A percentile compares a stretch with the other conserved stretches of the same genome.
phyloP scores from a whole-genome alignment of 2,888 invertebrate genomes.

The Drosophila acutilabella region DNA sequence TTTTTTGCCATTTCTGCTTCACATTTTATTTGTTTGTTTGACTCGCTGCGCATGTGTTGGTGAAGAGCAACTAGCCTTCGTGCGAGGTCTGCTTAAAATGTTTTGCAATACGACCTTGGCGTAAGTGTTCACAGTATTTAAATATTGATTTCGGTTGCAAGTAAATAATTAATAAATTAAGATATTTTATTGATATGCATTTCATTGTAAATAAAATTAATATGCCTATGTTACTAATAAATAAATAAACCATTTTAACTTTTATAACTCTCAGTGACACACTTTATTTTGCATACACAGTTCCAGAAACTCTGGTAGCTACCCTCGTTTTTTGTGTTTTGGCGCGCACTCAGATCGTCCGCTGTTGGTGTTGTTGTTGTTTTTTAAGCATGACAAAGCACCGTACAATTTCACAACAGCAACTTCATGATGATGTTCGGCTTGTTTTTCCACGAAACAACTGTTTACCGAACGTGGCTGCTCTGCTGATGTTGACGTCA shows the following conservation, averaged over 20 bases:
- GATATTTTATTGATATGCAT: too few species aligned
- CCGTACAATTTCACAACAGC: conserved; percentile 82
- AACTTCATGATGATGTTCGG: conserved; percentile 79
- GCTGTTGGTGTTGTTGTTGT: conserved; percentile 52
- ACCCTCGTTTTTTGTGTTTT: conserved; percentile 71
- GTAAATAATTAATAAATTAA: too few species aligned
- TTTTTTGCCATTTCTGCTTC: conserved; percentile 83
- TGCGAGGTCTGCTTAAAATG: conserved; percentile 44
- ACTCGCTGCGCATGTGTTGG: conserved; percentile 75
- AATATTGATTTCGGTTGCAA: too few species aligned
- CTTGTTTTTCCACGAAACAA: conserved; percentile 80
- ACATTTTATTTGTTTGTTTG: conserved; percentile 84
- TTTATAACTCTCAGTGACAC: neutral
- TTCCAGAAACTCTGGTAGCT: conserved; percentile 1
- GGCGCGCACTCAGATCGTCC: conserved; percentile 64
- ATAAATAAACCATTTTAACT: too few species aligned
- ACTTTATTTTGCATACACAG: neutral
- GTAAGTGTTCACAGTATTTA: too few species aligned
- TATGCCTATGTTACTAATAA: too few species aligned
- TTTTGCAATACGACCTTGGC: conserved; percentile 2
- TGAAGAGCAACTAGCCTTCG: conserved; percentile 62
- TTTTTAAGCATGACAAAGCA: conserved; percentile 77
- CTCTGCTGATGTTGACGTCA: conserved; percentile 55
- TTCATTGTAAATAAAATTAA: too few species aligned
- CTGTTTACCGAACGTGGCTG: conserved; percentile 76